phyloP scores from a whole-genome alignment of 2,888 invertebrate genomes.

The Drosophila atripex region DNA sequence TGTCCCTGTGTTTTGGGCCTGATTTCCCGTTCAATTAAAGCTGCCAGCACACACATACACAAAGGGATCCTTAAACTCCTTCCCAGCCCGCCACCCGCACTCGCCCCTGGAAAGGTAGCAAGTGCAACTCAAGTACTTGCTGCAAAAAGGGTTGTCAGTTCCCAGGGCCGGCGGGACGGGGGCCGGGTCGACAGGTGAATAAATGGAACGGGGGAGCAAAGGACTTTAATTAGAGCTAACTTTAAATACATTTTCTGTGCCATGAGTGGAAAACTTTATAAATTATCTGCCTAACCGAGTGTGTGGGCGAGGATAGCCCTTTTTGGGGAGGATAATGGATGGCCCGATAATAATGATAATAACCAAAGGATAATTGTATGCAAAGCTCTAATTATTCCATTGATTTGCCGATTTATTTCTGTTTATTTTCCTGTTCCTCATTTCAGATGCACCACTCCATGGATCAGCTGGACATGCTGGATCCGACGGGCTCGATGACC shows the following conservation, averaged over 20 bases:
- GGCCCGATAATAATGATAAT: constrained; percentile 8
- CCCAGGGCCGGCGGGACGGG: background rate
- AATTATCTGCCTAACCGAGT: constrained; percentile 48
- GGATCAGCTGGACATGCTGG: constrained; percentile 96
- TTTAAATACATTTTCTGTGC: constrained; percentile 62
- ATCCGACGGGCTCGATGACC: constrained; percentile 95
- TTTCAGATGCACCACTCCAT: constrained; percentile 95
- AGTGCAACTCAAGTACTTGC: constrained; percentile 21
- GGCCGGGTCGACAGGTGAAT: background rate
- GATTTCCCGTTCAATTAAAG: constrained; percentile 70
- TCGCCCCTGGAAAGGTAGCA: constrained; percentile 17
- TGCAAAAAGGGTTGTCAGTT: constrained; percentile 32
- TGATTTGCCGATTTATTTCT: background rate
- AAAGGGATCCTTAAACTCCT: constrained; percentile 40
- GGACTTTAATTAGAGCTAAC: constrained; percentile 50
- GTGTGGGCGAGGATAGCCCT: background rate
- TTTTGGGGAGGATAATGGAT: constrained; percentile 11
- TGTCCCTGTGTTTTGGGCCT: constrained; percentile 14
- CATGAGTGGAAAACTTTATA: constrained; percentile 40
- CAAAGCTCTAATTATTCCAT: background rate
- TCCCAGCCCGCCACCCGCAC: background rate
- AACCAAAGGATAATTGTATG: background rate
- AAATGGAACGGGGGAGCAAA: constrained; percentile 1
- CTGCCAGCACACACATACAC: constrained; percentile 54
- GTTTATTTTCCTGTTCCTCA: background rate